Evolutionary conservation across 2,113 vertebrate species (phyloP).

Genomic region (Lagopus leucura): DNA sequence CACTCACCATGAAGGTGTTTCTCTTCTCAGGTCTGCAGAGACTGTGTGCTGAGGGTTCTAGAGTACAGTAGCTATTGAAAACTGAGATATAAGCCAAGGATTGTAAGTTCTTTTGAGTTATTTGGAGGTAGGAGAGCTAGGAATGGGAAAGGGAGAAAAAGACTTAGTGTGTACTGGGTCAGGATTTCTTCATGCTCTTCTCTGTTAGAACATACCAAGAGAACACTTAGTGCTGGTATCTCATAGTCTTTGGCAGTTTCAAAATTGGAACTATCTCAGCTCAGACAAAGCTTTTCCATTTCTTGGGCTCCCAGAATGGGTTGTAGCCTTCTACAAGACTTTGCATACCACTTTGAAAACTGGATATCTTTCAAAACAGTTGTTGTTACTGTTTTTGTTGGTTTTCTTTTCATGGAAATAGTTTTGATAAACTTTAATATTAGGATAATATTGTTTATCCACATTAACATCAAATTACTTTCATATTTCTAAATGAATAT

Average conservation of each 20-base stretch:
- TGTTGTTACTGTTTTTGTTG: not conserved
- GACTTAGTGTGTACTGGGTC: not conserved
- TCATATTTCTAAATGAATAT: constrained; percentile 65
- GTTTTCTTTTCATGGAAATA: constrained; percentile 4
- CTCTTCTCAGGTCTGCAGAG: not conserved
- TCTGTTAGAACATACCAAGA: not conserved
- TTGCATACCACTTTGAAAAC: not conserved
- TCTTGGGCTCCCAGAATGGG: not conserved
- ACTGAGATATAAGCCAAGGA: not conserved
- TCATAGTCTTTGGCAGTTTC: not conserved
- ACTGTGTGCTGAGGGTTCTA: not conserved
- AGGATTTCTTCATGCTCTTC: not conserved
- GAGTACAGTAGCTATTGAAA: not conserved
- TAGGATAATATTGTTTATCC: constrained; percentile 66
- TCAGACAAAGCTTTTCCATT: not conserved
- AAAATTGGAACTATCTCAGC: not conserved
- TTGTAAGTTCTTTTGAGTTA: not conserved
- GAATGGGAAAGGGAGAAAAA: not conserved
- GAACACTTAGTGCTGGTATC: not conserved
- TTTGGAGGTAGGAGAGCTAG: not conserved
- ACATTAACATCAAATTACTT: constrained; percentile 68
- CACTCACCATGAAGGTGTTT: not conserved
- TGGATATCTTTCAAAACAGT: constrained; percentile 44
- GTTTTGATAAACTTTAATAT: constrained; percentile 66
- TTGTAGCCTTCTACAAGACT: not conserved